These are phyloP conservation scores for Nesoenas mayeri DNA, from an alignment of 2,113 vertebrate species.

Conservation along the genomic window DNA sequence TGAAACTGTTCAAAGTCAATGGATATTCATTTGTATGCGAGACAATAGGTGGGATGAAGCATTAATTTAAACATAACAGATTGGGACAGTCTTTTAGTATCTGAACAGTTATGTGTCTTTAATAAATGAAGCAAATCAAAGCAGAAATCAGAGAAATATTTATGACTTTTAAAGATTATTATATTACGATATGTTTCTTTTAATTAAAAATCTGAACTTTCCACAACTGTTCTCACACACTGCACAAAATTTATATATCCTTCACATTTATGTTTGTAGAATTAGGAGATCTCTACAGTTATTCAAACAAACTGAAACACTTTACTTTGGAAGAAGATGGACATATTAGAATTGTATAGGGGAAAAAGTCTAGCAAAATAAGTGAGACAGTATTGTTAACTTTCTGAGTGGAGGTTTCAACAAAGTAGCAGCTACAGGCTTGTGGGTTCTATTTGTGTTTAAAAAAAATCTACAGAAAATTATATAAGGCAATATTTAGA, in stretches of 20 bases:
- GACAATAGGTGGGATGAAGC: neutral
- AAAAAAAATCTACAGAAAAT: constrained; percentile 68
- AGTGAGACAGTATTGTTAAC: neutral
- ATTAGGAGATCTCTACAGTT: neutral
- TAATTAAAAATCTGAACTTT: neutral
- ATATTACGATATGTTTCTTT: neutral
- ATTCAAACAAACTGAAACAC: neutral
- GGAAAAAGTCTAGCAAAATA: neutral
- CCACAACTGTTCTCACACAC: neutral
- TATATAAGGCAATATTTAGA: constrained; percentile 60
- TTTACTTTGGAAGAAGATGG: neutral
- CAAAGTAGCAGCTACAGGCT: constrained; percentile 69
- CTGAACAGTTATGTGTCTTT: neutral
- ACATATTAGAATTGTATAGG: neutral
- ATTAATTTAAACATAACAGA: neutral
- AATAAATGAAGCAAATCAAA: neutral
- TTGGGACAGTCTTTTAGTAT: neutral
- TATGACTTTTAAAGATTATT: neutral
- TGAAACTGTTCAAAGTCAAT: neutral
- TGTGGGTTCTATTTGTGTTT: neutral
- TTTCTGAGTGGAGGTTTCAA: constrained; percentile 60
- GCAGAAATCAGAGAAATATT: neutral
- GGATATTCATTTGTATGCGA: neutral
- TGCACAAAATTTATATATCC: neutral
- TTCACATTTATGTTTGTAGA: neutral